Evolutionary conservation across 1,140 invertebrate genomes (phyloP), one percentile per base, ranked within the genome.

Genomic region (Eurosta solidaginis): DNA sequence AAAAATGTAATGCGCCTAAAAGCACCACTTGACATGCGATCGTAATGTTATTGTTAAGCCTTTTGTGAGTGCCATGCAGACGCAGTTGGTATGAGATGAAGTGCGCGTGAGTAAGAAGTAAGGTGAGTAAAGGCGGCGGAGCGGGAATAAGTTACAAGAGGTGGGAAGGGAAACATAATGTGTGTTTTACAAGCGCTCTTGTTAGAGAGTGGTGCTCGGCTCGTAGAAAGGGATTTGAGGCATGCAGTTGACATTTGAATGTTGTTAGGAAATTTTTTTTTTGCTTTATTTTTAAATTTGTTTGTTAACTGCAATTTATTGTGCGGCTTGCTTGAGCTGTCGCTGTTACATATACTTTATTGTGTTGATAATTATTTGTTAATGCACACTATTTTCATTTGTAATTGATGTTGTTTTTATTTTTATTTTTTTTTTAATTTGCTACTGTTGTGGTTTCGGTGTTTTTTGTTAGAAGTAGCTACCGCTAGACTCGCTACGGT

Each of bases 1-100:
- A 63, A 14, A 63, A 68, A 29, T 33, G 59, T 68, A 68, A 40
- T 68, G 33, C 59, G 59, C 59, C 59, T 68, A 68, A 68, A 68
- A 68, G 59, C 59, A 68, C 59, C 59, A 68, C 59, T 68, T 68
- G 59, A 68, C 59, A 68, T 68, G 59, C 59, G 40, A 68, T 42
- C 59, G 59, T 68, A 68, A 68, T 68, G 59, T 68, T 68, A n/a
- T 68, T 68, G 59, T 68, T 68, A 68, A 68, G 59, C 59, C 59
- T 68, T 42, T n/a, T n/a, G n/a, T 68, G 59, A 68, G 59, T 68
- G 36, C 33, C 59, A 68, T 36, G 33, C 59, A 68, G 59, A 42
- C 59, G n/a, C 33, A 7, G 33, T 68, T 20, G n/a, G 59, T 68
- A 40, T 68, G 59, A n/a, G 12, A 33, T 59, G 54, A 49, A 29